Conservation (phyloP, 2,113 vertebrate species). For the Equus quagga region DNA sequence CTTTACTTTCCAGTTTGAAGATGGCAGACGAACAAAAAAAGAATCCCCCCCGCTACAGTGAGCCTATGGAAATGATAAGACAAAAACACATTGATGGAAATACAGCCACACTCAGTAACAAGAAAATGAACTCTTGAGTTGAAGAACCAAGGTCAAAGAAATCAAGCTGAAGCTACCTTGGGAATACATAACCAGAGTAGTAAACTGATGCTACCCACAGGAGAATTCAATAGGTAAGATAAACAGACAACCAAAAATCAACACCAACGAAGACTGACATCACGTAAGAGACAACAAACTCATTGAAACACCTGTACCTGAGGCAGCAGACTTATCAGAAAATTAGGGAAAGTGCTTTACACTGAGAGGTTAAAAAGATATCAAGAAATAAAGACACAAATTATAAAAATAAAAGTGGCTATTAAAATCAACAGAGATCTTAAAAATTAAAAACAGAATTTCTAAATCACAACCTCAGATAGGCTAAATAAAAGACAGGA, state of each 20-base stretch:
- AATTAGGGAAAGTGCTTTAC: background rate
- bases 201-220: background rate
- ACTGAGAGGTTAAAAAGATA: background rate
- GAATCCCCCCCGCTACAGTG: background rate
- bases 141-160: background rate
- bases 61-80: background rate
- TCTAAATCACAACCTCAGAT: conserved; percentile 26
- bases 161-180: conserved; percentile 8
- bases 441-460: conserved; percentile 52
- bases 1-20: conserved; percentile 40
- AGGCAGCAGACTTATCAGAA: background rate
- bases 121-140: conserved; percentile 30
- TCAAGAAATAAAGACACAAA: background rate
- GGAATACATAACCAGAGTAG: background rate
- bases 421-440: background rate
- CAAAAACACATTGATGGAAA: background rate
- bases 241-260: conserved; percentile 18
- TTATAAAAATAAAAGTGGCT: conserved; percentile 9
- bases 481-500: background rate
- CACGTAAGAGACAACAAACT: conserved; percentile 11
- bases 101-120: background rate
- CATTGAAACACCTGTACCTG: background rate
- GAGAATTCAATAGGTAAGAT: background rate
- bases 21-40: background rate
- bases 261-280: background rate